These are phyloP conservation scores for Brenthis daphne DNA, from an alignment of 2,888 invertebrate species.

Conservation along the genomic window DNA sequence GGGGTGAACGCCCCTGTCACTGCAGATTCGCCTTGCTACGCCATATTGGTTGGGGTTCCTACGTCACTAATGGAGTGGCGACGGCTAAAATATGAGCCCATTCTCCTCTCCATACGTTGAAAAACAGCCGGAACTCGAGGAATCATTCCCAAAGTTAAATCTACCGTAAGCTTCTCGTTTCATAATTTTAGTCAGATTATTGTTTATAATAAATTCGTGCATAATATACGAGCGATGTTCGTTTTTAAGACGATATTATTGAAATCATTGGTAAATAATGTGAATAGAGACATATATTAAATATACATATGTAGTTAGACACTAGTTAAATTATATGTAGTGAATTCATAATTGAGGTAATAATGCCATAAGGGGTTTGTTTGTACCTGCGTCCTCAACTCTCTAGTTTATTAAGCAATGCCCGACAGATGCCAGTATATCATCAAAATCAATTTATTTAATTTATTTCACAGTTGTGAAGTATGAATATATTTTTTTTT, in stretches of 20 bases:
- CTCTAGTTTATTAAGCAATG: too few species aligned
- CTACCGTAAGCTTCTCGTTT: conserved; percentile 45
- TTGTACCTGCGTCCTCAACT: too few species aligned
- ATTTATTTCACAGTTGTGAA: too few species aligned
- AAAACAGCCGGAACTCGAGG: conserved; percentile 61
- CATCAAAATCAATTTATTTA: too few species aligned
- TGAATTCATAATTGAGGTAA: too few species aligned
- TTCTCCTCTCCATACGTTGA: conserved; percentile 66
- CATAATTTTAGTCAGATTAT: conserved; percentile 42
- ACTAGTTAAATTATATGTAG: too few species aligned
- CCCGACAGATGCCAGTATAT: too few species aligned
- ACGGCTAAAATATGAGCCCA: conserved; percentile 74
- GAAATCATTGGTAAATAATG: background rate
- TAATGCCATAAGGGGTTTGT: too few species aligned
- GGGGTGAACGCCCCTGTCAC: conserved; percentile 79
- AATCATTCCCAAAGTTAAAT: conserved; percentile 55
- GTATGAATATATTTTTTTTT: too few species aligned
- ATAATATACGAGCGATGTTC: conserved; percentile 33
- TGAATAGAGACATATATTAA: background rate
- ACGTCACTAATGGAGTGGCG: conserved; percentile 76
- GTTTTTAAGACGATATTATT: conserved; percentile 17
- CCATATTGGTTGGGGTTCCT: conserved; percentile 74
- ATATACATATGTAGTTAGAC: too few species aligned
- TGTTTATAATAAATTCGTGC: conserved; percentile 39
- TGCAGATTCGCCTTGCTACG: conserved; percentile 76